phyloP scores from a whole-genome alignment of 2,888 invertebrate genomes.

The Agrilus biguttatus region DNA sequence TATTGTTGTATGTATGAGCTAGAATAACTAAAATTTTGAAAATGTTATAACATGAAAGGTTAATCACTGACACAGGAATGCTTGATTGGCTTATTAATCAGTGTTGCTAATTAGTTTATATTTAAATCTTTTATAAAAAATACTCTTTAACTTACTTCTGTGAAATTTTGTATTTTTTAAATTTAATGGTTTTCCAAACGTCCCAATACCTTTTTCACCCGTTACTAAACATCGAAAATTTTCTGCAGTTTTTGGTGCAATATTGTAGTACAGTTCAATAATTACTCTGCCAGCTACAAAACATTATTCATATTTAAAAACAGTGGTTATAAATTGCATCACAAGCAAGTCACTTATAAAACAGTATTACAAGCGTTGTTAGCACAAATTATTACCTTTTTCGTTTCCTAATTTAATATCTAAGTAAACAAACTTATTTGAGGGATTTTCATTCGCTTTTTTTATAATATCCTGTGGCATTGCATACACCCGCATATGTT shows the following conservation, averaged over 20 bases:
- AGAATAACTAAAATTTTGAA: too few species aligned
- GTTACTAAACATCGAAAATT: constrained; percentile 88
- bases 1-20: too few species aligned
- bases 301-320: not conserved
- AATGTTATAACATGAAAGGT: too few species aligned
- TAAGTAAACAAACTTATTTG: constrained; percentile 42
- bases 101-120: too few species aligned
- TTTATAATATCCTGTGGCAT: constrained; percentile 2
- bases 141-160: constrained; percentile 45
- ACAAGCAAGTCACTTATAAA: too few species aligned
- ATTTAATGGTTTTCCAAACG: constrained; percentile 56
- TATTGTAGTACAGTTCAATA: constrained; percentile 71
- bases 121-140: not conserved
- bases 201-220: constrained; percentile 70
- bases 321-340: constrained; percentile 1
- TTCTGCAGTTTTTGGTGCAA: constrained; percentile 77
- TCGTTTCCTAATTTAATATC: constrained; percentile 55
- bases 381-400: constrained; percentile 37
- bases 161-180: constrained; percentile 77
- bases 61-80: too few species aligned
- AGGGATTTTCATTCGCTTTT: constrained; percentile 34
- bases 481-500: not conserved
- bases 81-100: too few species aligned
- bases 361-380: too few species aligned
- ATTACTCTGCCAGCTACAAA: constrained; percentile 58